Evolutionary conservation across 2,113 vertebrate species (phyloP).

Genomic region (Pelvicachromis taeniatus): DNA sequence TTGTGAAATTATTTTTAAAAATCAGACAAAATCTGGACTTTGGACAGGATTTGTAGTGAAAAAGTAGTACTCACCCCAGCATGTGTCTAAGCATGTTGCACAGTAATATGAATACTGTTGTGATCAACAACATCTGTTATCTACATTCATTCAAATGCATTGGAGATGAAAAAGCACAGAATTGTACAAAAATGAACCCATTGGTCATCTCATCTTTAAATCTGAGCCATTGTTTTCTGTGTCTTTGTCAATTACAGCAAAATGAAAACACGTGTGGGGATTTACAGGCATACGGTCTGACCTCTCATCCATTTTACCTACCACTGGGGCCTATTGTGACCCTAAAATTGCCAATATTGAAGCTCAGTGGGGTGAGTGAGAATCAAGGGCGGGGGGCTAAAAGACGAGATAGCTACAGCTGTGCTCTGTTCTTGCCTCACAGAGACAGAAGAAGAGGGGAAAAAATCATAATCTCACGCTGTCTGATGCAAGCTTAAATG

Average conservation of each 20-base stretch:
- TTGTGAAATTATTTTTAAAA: neutral
- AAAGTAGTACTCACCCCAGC: neutral
- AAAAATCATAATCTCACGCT: conserved; percentile 73
- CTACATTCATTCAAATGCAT: conserved; percentile 22
- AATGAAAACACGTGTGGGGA: conserved; percentile 59
- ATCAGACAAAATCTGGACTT: neutral
- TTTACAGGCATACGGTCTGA: conserved; percentile 57
- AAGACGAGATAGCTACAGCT: conserved; percentile 54
- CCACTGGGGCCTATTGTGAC: conserved; percentile 61
- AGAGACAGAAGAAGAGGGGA: conserved; percentile 53
- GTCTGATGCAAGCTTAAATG: conserved; percentile 79
- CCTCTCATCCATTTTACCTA: conserved; percentile 64
- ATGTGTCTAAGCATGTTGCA: neutral
- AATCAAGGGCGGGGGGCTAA: conserved; percentile 17
- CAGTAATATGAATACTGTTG: neutral
- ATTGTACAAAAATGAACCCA: conserved; percentile 26
- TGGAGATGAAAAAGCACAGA: conserved; percentile 1
- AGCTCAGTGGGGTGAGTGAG: conserved; percentile 58
- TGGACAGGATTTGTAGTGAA: neutral
- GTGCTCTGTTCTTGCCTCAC: conserved; percentile 43
- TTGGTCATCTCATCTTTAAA: conserved; percentile 45
- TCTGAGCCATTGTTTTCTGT: conserved; percentile 41
- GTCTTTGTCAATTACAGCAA: conserved; percentile 63
- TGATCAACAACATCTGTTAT: neutral
- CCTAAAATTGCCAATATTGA: conserved; percentile 70